A percentile compares a stretch with the other conserved stretches of the same genome.
Evolutionary conservation across 2,888 invertebrate genomes (phyloP).

Genomic region (Adelognathus sp.): DNA sequence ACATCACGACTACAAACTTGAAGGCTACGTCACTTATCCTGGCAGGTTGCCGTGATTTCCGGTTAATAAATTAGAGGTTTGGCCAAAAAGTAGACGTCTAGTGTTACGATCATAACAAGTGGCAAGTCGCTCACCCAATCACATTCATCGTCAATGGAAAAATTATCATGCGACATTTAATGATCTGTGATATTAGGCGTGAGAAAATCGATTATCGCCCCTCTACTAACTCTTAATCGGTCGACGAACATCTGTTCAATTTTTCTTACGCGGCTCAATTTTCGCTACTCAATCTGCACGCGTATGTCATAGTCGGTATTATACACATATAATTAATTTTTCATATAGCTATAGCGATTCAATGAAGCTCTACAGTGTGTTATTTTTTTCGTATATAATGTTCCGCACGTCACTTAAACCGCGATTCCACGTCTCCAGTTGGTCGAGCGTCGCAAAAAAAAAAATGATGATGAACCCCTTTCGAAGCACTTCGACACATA

Average conservation of each 20-base stretch:
- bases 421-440: too few relatives aligned
- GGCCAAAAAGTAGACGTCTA: neutral
- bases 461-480: too few relatives aligned
- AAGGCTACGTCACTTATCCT: neutral
- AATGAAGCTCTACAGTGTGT: slow-evolving; percentile 19
- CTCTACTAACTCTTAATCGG: neutral
- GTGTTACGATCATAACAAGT: neutral
- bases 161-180: neutral
- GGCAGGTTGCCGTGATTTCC: neutral
- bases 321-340: neutral
- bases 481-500: neutral
- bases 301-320: neutral
- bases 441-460: neutral
- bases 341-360: slow-evolving; percentile 23
- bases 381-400: slow-evolving; percentile 15
- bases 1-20: neutral
- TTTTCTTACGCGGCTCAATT: neutral
- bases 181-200: neutral
- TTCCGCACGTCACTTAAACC: neutral
- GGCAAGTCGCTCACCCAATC: neutral
- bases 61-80: neutral
- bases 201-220: neutral
- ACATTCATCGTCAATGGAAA: neutral
- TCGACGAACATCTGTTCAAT: neutral
- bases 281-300: neutral